phyloP scores from a whole-genome alignment of 2,113 vertebrate genomes.

The Xiphophorus hellerii region DNA sequence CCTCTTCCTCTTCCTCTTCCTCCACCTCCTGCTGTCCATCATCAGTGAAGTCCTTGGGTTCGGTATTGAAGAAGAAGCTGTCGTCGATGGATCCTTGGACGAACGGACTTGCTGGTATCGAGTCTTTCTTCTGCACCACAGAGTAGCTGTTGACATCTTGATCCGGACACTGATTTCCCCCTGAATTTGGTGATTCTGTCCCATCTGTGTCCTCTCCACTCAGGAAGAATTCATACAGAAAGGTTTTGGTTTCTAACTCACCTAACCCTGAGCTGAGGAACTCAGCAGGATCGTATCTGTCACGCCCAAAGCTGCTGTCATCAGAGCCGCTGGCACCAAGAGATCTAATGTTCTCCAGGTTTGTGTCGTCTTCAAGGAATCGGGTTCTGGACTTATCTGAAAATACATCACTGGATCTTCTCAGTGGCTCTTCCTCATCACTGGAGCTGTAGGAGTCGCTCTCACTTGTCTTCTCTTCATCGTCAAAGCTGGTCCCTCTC shows the following conservation, averaged over 20 bases:
- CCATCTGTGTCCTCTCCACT: constrained; percentile 32
- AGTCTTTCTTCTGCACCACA: constrained; percentile 13
- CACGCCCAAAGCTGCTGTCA: not conserved
- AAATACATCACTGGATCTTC: constrained; percentile 15
- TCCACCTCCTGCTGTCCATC: constrained; percentile 44
- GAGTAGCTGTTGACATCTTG: constrained; percentile 19
- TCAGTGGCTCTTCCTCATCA: constrained; percentile 45
- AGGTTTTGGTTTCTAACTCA: constrained; percentile 4
- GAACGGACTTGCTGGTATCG: constrained; percentile 9
- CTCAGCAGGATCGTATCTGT: not conserved
- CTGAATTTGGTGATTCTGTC: constrained; percentile 13
- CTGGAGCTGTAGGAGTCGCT: constrained; percentile 51
- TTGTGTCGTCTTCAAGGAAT: constrained; percentile 3
- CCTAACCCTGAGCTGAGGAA: constrained; percentile 36
- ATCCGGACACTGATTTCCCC: constrained; percentile 15
- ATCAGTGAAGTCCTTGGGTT: constrained; percentile 22
- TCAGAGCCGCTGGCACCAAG: constrained; percentile 7
- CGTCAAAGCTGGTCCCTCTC: not conserved
- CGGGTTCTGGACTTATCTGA: not conserved
- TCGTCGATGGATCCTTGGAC: constrained; percentile 60
- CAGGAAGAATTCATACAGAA: constrained; percentile 38
- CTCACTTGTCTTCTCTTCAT: constrained; percentile 15
- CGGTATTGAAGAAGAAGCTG: constrained; percentile 56
- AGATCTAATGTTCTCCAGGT: not conserved
- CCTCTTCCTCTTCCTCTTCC: constrained; percentile 29